Evolutionary conservation across 1,140 invertebrate species (phyloP), one percentile per base, ranked within the genome.

Genomic region (Brachionus rubens): DNA sequence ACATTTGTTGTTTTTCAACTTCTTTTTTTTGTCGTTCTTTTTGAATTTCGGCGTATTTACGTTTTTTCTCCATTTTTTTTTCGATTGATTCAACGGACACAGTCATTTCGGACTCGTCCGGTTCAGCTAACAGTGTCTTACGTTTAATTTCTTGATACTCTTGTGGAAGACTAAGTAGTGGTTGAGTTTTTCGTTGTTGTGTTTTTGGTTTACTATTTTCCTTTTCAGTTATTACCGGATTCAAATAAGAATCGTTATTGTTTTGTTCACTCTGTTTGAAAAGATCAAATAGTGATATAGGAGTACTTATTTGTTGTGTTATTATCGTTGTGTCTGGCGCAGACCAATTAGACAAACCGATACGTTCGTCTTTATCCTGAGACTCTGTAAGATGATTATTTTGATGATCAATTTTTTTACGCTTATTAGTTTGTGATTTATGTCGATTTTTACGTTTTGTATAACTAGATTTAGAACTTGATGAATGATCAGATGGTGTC

Each of bases 21-120:
- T 72, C 68, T 52, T 54, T 48, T 54, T 72, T 72, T 24, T 50
- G 68, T 33, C 46, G 10, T 26, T 72, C 68, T 72, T 72, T 72
- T 10, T 54, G 46, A 21, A 50, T 50, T 41, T 72, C 68, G n/a
- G 33, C 33, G 33, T 72, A 72, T 41, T 72, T 72, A 33, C 68
- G 4, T 24, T 72, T 72, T 30, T 72, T 72, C 28, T 72, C 68
- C 24, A 72, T 21, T 41, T 72, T 72, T 54, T 72, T 72, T 48
- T 72, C 68, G 3, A 72, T 72, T 0, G 68, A 72, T n/a, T 48
- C 68, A 10, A 72, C 68, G 7, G 43, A 50, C 6, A 72, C 46
- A 30, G 68, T 72, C 30, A 54, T 40, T 36, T 65, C 59, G 9
- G 59, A 65, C 19, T 65, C 59, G 10, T 24, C 7, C 3, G 59